A percentile compares a stretch with the other conserved stretches of the same genome.
These are phyloP conservation scores for Calephelis virginiensis DNA, from an alignment of 1,140 invertebrate species.

Conservation along the genomic window DNA sequence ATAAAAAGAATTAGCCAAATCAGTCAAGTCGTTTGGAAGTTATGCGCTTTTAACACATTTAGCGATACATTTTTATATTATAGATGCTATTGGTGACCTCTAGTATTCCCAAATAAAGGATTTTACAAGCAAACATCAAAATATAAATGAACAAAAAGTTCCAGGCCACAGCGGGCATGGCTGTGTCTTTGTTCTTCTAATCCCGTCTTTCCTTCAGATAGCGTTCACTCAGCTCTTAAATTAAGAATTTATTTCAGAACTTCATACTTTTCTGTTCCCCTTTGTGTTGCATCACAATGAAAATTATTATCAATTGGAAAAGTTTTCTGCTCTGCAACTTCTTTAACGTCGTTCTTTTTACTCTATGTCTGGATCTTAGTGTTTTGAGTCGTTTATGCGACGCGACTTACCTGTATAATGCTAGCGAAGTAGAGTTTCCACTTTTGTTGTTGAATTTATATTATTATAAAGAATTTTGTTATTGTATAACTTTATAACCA, in stretches of 20 bases:
- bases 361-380: conserved; percentile 12
- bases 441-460: conserved; percentile 4
- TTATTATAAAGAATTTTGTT: background rate
- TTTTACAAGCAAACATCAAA: conserved; percentile 17
- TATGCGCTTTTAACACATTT: no score
- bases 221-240: conserved; percentile 69
- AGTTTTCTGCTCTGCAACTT: conserved; percentile 58
- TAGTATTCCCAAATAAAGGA: background rate
- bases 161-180: conserved; percentile 13
- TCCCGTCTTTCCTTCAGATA: conserved; percentile 61
- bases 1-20: no score
- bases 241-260: conserved; percentile 72
- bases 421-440: conserved; percentile 3
- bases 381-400: conserved; percentile 20
- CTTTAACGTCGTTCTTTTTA: conserved; percentile 57
- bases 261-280: conserved; percentile 62
- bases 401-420: conserved; percentile 21
- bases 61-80: no score
- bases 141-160: conserved; percentile 26
- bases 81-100: no score
- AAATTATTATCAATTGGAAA: conserved; percentile 74
- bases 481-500: no score
- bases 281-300: conserved; percentile 70
- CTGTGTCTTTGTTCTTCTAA: conserved; percentile 49
- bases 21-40: no score